A percentile compares a stretch with the other conserved stretches of the same genome.
These are phyloP conservation scores for Taurulus bubalis DNA, from an alignment of 2,113 vertebrate genomes.

Conservation along the genomic window DNA sequence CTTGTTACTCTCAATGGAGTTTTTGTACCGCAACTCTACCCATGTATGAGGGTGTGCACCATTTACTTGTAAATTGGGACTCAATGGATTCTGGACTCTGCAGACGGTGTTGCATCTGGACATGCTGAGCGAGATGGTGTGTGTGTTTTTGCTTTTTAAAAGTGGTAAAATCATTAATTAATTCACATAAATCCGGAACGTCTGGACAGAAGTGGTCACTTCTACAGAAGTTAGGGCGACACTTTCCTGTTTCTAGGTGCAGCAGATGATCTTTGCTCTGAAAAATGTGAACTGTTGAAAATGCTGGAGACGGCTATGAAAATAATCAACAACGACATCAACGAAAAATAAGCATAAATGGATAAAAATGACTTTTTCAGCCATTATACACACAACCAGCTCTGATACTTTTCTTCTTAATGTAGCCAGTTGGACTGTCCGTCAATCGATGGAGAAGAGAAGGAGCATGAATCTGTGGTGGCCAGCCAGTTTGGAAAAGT, in stretches of 20 bases:
- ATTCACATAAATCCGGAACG: background rate
- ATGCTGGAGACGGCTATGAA: constrained; percentile 59
- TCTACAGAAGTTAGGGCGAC: background rate
- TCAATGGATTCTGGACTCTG: constrained; percentile 8
- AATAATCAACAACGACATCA: background rate
- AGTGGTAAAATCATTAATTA: constrained; percentile 1
- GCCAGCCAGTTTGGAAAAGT: background rate
- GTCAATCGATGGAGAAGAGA: background rate
- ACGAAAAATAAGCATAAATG: background rate
- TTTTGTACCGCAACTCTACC: constrained; percentile 45
- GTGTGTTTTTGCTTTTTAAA: constrained; percentile 12
- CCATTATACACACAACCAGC: background rate
- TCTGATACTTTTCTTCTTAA: background rate
- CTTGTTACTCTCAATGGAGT: constrained; percentile 37
- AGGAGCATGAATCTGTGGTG: background rate
- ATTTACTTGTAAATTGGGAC: constrained; percentile 33
- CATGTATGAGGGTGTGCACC: constrained; percentile 28
- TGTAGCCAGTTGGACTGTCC: background rate
- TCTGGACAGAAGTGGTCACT: background rate
- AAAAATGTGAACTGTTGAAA: constrained; percentile 64
- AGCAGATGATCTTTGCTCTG: constrained; percentile 9
- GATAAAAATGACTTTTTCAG: background rate
- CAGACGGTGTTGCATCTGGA: background rate
- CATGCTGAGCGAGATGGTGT: background rate
- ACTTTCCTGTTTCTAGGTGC: background rate